These are phyloP conservation scores for Drosophila sulfurigaster DNA, from an alignment of 1,140 invertebrate genomes.

Conservation along the genomic window DNA sequence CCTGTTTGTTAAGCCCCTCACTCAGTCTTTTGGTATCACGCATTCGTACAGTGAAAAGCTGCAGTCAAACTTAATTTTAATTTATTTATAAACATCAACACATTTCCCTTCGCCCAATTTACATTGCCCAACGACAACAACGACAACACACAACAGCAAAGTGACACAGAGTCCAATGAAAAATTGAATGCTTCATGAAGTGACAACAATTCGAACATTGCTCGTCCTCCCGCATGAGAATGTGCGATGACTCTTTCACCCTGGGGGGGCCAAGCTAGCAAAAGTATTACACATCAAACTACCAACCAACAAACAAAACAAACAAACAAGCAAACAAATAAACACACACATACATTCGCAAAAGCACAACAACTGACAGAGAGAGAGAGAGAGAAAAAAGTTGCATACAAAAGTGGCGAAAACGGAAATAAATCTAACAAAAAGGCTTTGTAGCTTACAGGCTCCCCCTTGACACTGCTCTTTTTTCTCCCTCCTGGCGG, in stretches of 20 bases:
- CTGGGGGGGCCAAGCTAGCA: slow-evolving; percentile 26
- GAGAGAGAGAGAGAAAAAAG: slow-evolving; percentile 49
- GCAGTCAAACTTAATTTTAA: slow-evolving; percentile 47
- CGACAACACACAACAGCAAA: not conserved
- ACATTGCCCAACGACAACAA: slow-evolving; percentile 1
- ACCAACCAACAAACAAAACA: slow-evolving; percentile 36
- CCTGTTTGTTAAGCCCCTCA: not conserved
- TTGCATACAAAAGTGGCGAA: slow-evolving; percentile 72
- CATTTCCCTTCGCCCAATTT: slow-evolving; percentile 18
- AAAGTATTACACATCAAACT: slow-evolving; percentile 56
- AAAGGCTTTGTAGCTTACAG: slow-evolving; percentile 66
- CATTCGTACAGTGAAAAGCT: slow-evolving; percentile 15
- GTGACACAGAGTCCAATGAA: slow-evolving; percentile 30
- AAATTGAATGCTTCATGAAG: slow-evolving; percentile 48
- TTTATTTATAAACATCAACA: slow-evolving; percentile 57
- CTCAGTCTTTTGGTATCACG: not conserved
- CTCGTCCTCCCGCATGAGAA: slow-evolving; percentile 17
- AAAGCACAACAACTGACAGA: slow-evolving; percentile 9
- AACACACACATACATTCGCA: slow-evolving; percentile 18
- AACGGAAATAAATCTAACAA: slow-evolving; percentile 80
- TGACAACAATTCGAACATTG: slow-evolving; percentile 51
- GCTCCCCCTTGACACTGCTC: not conserved
- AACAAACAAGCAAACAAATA: slow-evolving; percentile 48
- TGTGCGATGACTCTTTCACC: slow-evolving; percentile 6
- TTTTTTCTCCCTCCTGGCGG: not conserved